phyloP scores from a whole-genome alignment of 2,113 vertebrate genomes.

The Brachirus orientalis region DNA sequence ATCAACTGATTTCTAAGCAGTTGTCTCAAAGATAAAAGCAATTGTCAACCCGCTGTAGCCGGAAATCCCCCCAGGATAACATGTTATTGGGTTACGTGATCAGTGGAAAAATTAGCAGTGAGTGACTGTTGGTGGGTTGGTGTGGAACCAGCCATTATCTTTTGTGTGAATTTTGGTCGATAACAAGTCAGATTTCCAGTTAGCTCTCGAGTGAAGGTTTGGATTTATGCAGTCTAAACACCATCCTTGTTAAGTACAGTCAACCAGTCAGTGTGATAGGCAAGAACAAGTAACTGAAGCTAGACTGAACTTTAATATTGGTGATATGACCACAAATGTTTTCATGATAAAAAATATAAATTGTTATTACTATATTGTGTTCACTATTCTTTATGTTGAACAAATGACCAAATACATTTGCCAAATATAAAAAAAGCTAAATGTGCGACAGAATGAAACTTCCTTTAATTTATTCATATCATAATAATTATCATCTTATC shows the following conservation, averaged over 20 bases:
- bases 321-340: no score
- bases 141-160: background rate
- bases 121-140: background rate
- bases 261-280: slow-evolving; percentile 6
- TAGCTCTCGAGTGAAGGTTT: slow-evolving; percentile 23
- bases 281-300: no score
- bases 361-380: no score
- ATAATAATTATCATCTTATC: background rate
- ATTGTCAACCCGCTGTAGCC: slow-evolving; percentile 44
- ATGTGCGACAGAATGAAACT: no score
- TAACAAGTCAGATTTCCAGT: slow-evolving; percentile 13
- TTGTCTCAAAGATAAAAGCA: slow-evolving; percentile 43
- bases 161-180: slow-evolving; percentile 7
- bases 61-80: slow-evolving; percentile 42
- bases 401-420: no score
- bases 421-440: no score
- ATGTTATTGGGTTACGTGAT: slow-evolving; percentile 50
- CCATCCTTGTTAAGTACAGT: slow-evolving; percentile 10
- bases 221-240: slow-evolving; percentile 41
- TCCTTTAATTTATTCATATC: no score
- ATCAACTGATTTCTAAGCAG: slow-evolving; percentile 59
- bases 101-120: slow-evolving; percentile 25
- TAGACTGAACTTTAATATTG: no score
- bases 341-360: no score
- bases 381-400: no score